Base-by-base conservation (phyloP, 2,113 vertebrate species). In the Hypocryptadius cinnamomeus region DNA sequence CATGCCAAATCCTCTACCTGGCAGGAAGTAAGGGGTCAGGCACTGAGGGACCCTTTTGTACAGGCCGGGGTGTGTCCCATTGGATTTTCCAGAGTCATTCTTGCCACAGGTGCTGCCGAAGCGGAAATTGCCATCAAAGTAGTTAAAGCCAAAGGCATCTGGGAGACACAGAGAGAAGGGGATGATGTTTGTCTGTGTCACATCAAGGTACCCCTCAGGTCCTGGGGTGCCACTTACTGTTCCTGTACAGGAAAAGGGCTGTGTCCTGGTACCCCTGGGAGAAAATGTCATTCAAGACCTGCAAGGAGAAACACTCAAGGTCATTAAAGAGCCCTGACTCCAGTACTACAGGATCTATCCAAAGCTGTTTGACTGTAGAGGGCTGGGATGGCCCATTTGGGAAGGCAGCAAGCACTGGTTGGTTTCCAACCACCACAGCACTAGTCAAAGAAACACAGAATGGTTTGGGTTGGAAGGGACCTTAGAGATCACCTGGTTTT, bases 231-330 rank as follows among this genome's bases (percentile, higher is more conserved):
- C 74, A 98, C 98, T 98, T 89, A 98, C 98, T 97, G 69, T 98
- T 97, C 81, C 97, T 93, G 94, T 93, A 97, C 8, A 98, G 91
- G 97, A 98, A 98, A 16, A 89, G 85, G 27, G 96, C 97, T 0
- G 97, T 92, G 31, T 98, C 98, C 37, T 98, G 97, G 24, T 98
- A 98, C 5, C 98, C 98, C 25, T 96, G 97, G 69, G 93, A 97
- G 87, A 97, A 98, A 74, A 98, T 97, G 39, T 97, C 88, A 0
- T 98, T 95, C 91, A 98, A 63, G 66, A 96, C 80, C 98, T 98
- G 96, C 69, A 85, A 92, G 61, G 22, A 72, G 50, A 76, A 80
- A 53, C 28, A 69, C 8, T 3, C 14, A 65, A 84, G 68, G 56
- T 77, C 47, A 37, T 37, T 33, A 9, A 59, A 24, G 45, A 54